phyloP scores from a whole-genome alignment of 2,888 invertebrate genomes.

The Volucella zonaria region DNA sequence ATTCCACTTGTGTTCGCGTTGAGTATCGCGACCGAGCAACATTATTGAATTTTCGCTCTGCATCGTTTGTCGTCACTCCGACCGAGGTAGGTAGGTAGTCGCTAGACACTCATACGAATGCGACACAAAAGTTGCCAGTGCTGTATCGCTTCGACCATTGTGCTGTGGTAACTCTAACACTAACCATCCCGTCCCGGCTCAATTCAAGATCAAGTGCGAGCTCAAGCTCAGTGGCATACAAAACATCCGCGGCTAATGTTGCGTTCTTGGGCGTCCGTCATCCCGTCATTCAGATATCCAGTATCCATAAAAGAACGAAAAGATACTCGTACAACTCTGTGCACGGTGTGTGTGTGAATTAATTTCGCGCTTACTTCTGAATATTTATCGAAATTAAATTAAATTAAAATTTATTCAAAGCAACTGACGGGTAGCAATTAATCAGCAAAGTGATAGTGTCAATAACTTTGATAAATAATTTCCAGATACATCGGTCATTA shows the following conservation, averaged over 20 bases:
- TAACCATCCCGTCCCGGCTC: conserved; percentile 42
- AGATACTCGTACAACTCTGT: too few species aligned
- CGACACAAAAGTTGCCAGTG: conserved; percentile 63
- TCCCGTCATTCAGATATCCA: conserved; percentile 22
- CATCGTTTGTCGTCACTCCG: conserved; percentile 6
- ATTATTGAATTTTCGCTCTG: conserved; percentile 41
- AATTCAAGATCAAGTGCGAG: conserved; percentile 71
- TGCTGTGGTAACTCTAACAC: conserved; percentile 53
- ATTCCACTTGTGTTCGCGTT: conserved; percentile 15
- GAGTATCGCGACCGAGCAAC: conserved; percentile 9
- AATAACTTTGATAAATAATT: conserved; percentile 28
- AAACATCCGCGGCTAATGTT: conserved; percentile 69
- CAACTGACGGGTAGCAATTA: conserved; percentile 27
- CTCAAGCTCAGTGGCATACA: conserved; percentile 63
- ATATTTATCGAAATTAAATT: conserved; percentile 39
- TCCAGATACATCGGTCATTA: conserved; percentile 42
- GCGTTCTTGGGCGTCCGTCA: conserved; percentile 35
- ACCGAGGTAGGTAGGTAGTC: conserved; percentile 13
- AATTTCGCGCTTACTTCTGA: not conserved
- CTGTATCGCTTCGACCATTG: conserved; percentile 50
- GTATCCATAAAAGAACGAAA: not conserved
- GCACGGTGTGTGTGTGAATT: conserved; percentile 1
- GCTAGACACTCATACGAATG: not conserved
- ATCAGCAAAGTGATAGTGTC: conserved; percentile 40
- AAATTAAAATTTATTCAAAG: conserved; percentile 15